A percentile compares a stretch with the other conserved stretches of the same genome.
These are phyloP conservation scores for Cephus spinipes DNA, from an alignment of 2,888 invertebrate genomes.

Conservation along the genomic window DNA sequence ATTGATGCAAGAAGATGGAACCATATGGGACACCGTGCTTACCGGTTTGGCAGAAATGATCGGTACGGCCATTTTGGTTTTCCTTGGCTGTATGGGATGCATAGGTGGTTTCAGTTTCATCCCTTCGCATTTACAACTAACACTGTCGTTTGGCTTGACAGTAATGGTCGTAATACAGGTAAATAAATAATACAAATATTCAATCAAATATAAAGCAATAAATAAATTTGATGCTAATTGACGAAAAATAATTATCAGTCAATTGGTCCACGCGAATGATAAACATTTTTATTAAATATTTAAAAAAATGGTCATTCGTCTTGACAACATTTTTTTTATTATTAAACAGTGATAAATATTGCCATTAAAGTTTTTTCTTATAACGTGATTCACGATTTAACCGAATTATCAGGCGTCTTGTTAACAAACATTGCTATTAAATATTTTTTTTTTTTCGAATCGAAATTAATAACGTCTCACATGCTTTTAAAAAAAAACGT, in stretches of 20 bases:
- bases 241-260: too few relatives aligned
- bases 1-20: constrained; percentile 43
- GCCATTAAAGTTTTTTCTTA: too few relatives aligned
- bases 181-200: constrained; percentile 25
- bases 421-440: not conserved
- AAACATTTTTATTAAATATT: too few relatives aligned
- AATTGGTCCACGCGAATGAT: not conserved
- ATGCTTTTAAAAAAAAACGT: not conserved
- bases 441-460: not conserved
- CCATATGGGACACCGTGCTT: constrained; percentile 40
- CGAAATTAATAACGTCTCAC: not conserved
- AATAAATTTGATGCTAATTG: not conserved
- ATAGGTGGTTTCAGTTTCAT: constrained; percentile 45
- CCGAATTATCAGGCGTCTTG: too few relatives aligned
- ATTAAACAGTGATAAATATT: too few relatives aligned
- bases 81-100: constrained; percentile 63
- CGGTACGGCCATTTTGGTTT: constrained; percentile 60
- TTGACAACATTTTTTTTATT: too few relatives aligned
- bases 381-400: too few relatives aligned
- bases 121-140: constrained; percentile 52
- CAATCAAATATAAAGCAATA: constrained; percentile 9
- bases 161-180: constrained; percentile 65
- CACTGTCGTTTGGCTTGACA: constrained; percentile 61
- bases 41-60: constrained; percentile 59
- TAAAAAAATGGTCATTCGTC: too few relatives aligned